Evolutionary conservation across 2,113 vertebrate genomes (phyloP).

Genomic region (Hassar affinis): DNA sequence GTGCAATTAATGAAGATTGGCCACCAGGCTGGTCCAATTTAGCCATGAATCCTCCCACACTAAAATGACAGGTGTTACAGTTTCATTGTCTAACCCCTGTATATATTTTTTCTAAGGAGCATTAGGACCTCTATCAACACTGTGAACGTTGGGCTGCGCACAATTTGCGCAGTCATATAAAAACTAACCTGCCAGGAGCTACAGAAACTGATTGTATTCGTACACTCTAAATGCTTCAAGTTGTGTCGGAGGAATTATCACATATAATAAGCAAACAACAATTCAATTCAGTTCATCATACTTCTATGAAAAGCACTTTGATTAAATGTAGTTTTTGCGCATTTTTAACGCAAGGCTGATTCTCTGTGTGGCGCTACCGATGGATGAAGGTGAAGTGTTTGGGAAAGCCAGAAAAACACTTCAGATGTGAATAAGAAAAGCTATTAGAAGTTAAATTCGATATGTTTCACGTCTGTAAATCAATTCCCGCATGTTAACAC

Average conservation of each 20-base stretch:
- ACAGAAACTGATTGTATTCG: not conserved
- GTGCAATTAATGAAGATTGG: no score
- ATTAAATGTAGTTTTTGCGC: not conserved
- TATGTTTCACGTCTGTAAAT: not conserved
- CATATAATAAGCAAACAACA: not conserved
- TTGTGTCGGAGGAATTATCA: no score
- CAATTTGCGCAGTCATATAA: not conserved
- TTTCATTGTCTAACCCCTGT: no score
- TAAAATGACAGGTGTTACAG: no score
- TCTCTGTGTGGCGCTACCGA: not conserved
- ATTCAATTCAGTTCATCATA: not conserved
- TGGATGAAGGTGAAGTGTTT: not conserved
- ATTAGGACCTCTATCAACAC: no score
- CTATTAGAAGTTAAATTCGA: not conserved
- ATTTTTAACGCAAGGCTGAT: not conserved
- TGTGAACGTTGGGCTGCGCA: not conserved
- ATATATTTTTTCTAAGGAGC: no score
- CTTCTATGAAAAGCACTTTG: not conserved
- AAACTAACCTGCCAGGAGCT: not conserved
- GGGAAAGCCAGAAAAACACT: not conserved
- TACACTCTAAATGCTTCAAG: not conserved
- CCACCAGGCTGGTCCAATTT: no score
- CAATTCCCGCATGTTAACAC: not conserved
- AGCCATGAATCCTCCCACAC: no score
- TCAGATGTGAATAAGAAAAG: not conserved